Evolutionary conservation across 30 jellyfish, hydroid and myxozoan genomes (phyloP).

Genomic region (Hydractinia echinata): DNA sequence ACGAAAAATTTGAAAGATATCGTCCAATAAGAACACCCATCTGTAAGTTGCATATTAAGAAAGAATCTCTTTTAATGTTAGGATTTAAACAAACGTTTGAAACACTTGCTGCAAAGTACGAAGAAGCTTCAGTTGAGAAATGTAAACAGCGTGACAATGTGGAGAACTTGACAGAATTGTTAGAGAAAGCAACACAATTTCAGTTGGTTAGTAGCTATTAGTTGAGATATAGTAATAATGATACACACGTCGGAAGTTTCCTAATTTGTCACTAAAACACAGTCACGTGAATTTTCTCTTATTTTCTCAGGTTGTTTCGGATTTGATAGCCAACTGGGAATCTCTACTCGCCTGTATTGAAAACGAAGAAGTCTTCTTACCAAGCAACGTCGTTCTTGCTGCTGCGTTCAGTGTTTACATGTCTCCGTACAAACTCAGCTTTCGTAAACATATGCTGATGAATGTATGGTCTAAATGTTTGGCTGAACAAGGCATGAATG

Average conservation of each 20-base stretch:
- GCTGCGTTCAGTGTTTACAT: slow-evolving; percentile 62
- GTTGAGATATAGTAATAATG: background rate
- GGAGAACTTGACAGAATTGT: slow-evolving; percentile 47
- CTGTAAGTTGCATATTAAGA: background rate
- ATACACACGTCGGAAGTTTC: background rate
- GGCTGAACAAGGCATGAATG: slow-evolving; percentile 54
- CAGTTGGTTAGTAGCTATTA: slow-evolving; percentile 34
- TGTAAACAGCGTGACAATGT: slow-evolving; percentile 52
- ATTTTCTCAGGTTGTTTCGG: slow-evolving; percentile 40
- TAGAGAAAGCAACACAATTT: slow-evolving; percentile 53
- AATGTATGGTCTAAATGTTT: slow-evolving; percentile 51
- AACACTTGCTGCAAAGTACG: slow-evolving; percentile 55
- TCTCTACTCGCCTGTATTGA: slow-evolving; percentile 32
- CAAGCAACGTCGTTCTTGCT: slow-evolving; percentile 48
- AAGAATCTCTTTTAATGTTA: background rate
- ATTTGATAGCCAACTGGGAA: slow-evolving; percentile 53
- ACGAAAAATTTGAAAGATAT: no score
- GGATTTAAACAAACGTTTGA: slow-evolving; percentile 55
- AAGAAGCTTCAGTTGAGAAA: slow-evolving; percentile 80
- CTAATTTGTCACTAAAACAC: background rate
- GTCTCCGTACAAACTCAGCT: slow-evolving; percentile 35
- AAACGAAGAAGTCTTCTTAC: slow-evolving; percentile 37
- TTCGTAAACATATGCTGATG: slow-evolving; percentile 37
- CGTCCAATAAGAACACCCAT: no score
- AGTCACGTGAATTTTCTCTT: background rate